phyloP scores from a whole-genome alignment of 2,888 invertebrate genomes.

The Crematogaster levior region DNA sequence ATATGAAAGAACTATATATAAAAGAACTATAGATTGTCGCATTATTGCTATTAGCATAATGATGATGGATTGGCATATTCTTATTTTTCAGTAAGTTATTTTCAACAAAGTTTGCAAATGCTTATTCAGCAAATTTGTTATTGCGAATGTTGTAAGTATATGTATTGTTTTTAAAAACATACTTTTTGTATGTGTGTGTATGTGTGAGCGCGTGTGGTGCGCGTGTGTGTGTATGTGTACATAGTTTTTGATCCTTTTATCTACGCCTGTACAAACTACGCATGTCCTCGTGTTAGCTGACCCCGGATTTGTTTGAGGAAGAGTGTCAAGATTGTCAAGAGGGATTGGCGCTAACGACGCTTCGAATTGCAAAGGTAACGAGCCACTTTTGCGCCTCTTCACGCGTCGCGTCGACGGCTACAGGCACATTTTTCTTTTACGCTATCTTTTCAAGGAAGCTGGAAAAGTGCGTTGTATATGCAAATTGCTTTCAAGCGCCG shows the following conservation, averaged over 20 bases:
- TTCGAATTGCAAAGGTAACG: conserved; percentile 68
- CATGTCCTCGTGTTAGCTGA: conserved; percentile 42
- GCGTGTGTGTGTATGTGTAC: no score
- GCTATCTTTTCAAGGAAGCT: conserved; percentile 44
- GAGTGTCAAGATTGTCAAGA: conserved; percentile 60
- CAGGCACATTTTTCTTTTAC: conserved; percentile 51
- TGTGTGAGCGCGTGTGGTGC: no score
- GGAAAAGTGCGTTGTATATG: conserved; percentile 61
- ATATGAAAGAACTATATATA: no score
- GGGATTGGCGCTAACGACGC: conserved; percentile 70
- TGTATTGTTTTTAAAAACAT: not conserved
- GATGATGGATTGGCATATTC: not conserved
- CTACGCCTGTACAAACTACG: conserved; percentile 7
- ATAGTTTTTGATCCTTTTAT: conserved; percentile 5
- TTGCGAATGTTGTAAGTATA: not conserved
- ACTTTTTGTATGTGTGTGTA: no score
- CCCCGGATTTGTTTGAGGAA: conserved; percentile 65
- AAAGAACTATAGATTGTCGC: not conserved
- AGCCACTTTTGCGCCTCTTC: conserved; percentile 70
- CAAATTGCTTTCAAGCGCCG: conserved; percentile 70
- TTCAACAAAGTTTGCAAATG: not conserved
- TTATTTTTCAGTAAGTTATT: not conserved
- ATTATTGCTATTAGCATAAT: not conserved
- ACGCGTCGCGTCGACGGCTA: conserved; percentile 56
- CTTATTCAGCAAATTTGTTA: not conserved